Percentiles rank a stretch among this genome's conserved stretches.
phyloP scores from a whole-genome alignment of 2,113 vertebrate genomes.

The Donacobius atricapilla region DNA sequence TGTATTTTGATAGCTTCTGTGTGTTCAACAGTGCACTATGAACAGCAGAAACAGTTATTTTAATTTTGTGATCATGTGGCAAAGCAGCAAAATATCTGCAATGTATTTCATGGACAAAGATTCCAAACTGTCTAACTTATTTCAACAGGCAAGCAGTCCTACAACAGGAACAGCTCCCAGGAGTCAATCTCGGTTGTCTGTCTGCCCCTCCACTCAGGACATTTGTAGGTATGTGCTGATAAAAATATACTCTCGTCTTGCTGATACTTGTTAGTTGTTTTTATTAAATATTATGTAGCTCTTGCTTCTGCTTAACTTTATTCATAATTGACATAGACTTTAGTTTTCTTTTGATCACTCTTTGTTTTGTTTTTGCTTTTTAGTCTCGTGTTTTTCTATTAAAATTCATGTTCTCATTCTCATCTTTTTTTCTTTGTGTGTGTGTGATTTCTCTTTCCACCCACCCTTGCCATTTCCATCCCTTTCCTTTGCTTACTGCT shows the following conservation, averaged over 20 bases:
- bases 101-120: slow-evolving; percentile 81
- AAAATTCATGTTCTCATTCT: slow-evolving; percentile 61
- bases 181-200: slow-evolving; percentile 82
- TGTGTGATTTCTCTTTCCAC: slow-evolving; percentile 40
- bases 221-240: slow-evolving; percentile 87
- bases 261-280: neutral
- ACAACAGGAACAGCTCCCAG: slow-evolving; percentile 81
- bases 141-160: slow-evolving; percentile 90
- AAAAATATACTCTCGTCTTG: neutral
- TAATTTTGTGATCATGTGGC: slow-evolving; percentile 76
- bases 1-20: slow-evolving; percentile 51
- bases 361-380: slow-evolving; percentile 12
- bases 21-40: slow-evolving; percentile 39
- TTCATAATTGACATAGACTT: neutral
- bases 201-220: slow-evolving; percentile 90
- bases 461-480: slow-evolving; percentile 65
- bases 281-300: neutral
- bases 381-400: slow-evolving; percentile 49
- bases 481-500: slow-evolving; percentile 66
- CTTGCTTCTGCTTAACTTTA: slow-evolving; percentile 33
- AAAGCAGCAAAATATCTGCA: slow-evolving; percentile 74
- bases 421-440: slow-evolving; percentile 7
- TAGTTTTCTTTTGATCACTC: neutral
- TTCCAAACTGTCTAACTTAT: slow-evolving; percentile 80
- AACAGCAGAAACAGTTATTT: slow-evolving; percentile 61